These are phyloP conservation scores for Motacilla alba DNA, from an alignment of 2,113 vertebrate genomes.

Conservation along the genomic window DNA sequence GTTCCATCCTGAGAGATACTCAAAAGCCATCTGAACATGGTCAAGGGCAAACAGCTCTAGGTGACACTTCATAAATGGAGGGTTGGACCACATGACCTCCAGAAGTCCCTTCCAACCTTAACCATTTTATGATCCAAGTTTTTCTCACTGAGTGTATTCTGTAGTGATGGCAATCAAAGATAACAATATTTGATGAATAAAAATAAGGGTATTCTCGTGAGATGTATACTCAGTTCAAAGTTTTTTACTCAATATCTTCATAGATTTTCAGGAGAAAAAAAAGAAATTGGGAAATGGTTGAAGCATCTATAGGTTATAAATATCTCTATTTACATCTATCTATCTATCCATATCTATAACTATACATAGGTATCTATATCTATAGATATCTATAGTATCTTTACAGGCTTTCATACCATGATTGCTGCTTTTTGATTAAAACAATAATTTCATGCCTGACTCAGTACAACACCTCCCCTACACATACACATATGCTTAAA, in stretches of 20 bases:
- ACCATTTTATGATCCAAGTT: not conserved
- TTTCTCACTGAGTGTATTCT: no score
- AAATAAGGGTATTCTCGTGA: no score
- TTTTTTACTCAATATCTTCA: no score
- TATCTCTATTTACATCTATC: no score
- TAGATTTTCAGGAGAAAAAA: no score
- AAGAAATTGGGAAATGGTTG: no score
- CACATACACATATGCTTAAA: not conserved
- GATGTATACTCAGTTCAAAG: no score
- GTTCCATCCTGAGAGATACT: not conserved
- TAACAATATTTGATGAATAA: no score
- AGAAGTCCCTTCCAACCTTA: not conserved
- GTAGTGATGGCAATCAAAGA: no score
- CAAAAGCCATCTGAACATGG: not conserved
- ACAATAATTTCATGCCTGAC: not conserved
- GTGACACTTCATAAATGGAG: not conserved
- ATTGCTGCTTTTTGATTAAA: not conserved
- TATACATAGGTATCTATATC: not conserved
- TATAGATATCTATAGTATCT: not conserved
- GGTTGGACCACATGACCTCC: not conserved
- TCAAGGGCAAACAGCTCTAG: not conserved
- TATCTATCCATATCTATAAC: not conserved
- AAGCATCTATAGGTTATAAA: no score
- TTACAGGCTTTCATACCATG: not conserved
- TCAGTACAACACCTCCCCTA: not conserved